A percentile compares a stretch with the other conserved stretches of the same genome.
These are phyloP conservation scores for Melanotaenia pygmaea DNA, from an alignment of 2,797 vertebrate species.

Conservation along the genomic window DNA sequence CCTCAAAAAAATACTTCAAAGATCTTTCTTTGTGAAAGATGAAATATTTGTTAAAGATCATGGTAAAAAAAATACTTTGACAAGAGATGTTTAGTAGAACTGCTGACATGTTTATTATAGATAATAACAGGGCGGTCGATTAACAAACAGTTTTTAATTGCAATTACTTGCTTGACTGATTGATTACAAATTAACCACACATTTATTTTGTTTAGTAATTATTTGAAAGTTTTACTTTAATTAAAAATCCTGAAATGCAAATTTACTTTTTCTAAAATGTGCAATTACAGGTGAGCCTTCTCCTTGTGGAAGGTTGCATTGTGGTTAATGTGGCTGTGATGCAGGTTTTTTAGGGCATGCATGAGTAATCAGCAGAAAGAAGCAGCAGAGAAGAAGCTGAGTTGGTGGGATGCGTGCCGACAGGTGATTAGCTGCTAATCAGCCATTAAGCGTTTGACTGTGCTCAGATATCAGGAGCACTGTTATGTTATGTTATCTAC, in stretches of 20 bases:
- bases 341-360: not conserved
- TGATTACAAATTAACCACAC: not conserved
- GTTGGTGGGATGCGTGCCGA: not conserved
- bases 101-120: not conserved
- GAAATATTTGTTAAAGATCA: not conserved
- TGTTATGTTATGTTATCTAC: not conserved
- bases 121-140: not conserved
- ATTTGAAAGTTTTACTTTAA: not conserved
- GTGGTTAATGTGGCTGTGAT: conserved; percentile 1
- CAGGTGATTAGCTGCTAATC: not conserved
- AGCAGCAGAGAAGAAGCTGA: not conserved
- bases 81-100: not conserved
- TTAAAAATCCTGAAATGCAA: not conserved
- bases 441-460: not conserved
- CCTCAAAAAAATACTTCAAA: too few species aligned
- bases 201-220: not conserved
- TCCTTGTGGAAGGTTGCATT: not conserved
- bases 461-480: not conserved
- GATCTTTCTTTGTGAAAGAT: too few species aligned
- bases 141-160: not conserved
- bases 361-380: not conserved
- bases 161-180: not conserved
- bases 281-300: not conserved
- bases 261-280: not conserved
- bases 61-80: not conserved